These are phyloP conservation scores for Acropora tenuis DNA, from an alignment of 64 coral and sea anemone genomes.

Conservation along the genomic window DNA sequence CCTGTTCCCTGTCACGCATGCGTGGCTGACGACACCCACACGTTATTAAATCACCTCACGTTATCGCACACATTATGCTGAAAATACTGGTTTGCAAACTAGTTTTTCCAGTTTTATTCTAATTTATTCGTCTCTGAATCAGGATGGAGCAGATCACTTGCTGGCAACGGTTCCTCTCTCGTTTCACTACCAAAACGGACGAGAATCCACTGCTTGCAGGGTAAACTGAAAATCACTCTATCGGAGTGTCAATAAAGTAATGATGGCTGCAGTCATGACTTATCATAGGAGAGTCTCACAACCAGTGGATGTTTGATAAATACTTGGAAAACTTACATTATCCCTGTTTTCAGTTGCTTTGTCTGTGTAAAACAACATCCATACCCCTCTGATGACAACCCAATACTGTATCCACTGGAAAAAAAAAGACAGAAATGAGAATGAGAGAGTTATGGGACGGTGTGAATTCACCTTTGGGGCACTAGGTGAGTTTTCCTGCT, in stretches of 20 bases:
- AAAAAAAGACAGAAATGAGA: neutral
- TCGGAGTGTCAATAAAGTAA: slow-evolving; percentile 8
- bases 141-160: slow-evolving; percentile 14
- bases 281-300: slow-evolving; percentile 11
- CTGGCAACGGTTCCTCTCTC: slow-evolving; percentile 2
- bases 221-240: slow-evolving; percentile 16
- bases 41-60: slow-evolving; percentile 2
- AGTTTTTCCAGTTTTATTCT: slow-evolving; percentile 16
- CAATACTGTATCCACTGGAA: slow-evolving; percentile 89
- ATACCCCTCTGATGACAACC: slow-evolving; percentile 79
- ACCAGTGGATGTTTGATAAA: slow-evolving; percentile 7
- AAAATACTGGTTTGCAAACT: slow-evolving; percentile 14
- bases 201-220: slow-evolving; percentile 13
- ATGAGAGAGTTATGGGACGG: neutral
- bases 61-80: slow-evolving; percentile 2
- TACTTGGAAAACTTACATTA: slow-evolving; percentile 70
- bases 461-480: too few species aligned
- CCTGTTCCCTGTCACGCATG: slow-evolving; percentile 5
- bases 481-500: too few species aligned
- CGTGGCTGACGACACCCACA: slow-evolving; percentile 9
- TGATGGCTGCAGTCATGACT: slow-evolving; percentile 10
- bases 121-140: slow-evolving; percentile 15
- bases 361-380: slow-evolving; percentile 87
- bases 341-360: slow-evolving; percentile 55
- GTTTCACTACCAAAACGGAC: slow-evolving; percentile 14